phyloP scores from a whole-genome alignment of 92 coral and sea anemone species.

The Heliopora coerulea region DNA sequence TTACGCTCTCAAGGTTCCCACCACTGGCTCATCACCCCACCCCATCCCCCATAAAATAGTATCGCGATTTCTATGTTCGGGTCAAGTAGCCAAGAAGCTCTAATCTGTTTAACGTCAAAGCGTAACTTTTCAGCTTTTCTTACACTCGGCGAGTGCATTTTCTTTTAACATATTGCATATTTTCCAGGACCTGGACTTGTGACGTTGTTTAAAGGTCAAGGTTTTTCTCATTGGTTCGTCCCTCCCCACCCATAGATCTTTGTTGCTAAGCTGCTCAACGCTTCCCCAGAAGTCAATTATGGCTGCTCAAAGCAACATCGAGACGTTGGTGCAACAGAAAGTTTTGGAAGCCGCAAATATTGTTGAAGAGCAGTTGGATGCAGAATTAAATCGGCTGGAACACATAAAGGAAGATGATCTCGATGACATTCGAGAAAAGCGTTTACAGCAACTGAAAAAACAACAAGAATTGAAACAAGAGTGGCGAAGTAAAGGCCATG shows the following conservation, averaged over 20 bases:
- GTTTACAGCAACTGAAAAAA: slow-evolving; percentile 86
- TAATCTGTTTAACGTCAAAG: too few relatives aligned
- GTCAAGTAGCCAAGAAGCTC: too few relatives aligned
- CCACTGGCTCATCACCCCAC: not conserved
- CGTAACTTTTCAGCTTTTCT: too few relatives aligned
- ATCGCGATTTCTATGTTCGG: too few relatives aligned
- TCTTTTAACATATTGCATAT: too few relatives aligned
- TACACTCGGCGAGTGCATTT: too few relatives aligned
- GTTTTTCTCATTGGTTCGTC: too few relatives aligned
- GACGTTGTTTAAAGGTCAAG: too few relatives aligned
- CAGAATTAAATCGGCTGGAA: slow-evolving; percentile 87
- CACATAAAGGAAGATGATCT: slow-evolving; percentile 85
- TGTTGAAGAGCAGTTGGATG: slow-evolving; percentile 90
- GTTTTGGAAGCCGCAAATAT: slow-evolving; percentile 82
- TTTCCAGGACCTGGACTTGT: too few relatives aligned
- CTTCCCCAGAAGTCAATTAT: slow-evolving; percentile 38
- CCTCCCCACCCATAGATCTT: not conserved
- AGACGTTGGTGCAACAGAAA: slow-evolving; percentile 70
- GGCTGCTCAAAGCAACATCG: slow-evolving; percentile 54
- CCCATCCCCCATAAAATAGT: too few relatives aligned
- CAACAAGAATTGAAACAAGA: slow-evolving; percentile 82
- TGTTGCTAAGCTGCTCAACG: not conserved
- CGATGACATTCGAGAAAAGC: slow-evolving; percentile 89
- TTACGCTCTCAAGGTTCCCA: too few relatives aligned
- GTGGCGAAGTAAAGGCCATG: slow-evolving; percentile 93